These are phyloP conservation scores for Drosophila pseudoananassae DNA, from an alignment of 1,140 invertebrate species.

Conservation along the genomic window DNA sequence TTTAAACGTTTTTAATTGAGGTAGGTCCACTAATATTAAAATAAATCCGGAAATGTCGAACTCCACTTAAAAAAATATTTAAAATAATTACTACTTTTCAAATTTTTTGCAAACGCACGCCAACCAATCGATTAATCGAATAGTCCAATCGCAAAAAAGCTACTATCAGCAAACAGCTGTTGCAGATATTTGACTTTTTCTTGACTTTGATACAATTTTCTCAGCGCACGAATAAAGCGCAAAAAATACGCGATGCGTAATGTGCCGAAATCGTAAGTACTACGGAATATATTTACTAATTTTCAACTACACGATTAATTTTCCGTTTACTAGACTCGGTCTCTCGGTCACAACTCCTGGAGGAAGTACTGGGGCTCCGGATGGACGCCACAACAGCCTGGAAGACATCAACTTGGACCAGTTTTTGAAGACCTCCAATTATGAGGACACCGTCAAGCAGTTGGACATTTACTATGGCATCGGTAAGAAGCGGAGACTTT, in stretches of 20 bases:
- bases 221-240: constrained; percentile 38
- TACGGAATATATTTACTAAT: background rate
- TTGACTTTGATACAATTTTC: constrained; percentile 68
- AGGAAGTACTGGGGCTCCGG: constrained; percentile 56
- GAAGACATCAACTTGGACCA: constrained; percentile 90
- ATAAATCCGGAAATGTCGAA: too few relatives aligned
- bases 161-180: constrained; percentile 27
- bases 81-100: too few relatives aligned
- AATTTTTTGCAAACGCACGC: background rate
- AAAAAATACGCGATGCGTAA: constrained; percentile 66
- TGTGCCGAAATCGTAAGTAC: constrained; percentile 74
- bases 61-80: too few relatives aligned
- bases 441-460: constrained; percentile 95
- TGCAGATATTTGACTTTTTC: constrained; percentile 70
- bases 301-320: background rate
- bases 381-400: constrained; percentile 86
- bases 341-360: constrained; percentile 73
- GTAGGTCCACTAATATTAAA: too few relatives aligned
- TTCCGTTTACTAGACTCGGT: constrained; percentile 54
- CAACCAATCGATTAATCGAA: background rate
- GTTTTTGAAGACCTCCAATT: constrained; percentile 92
- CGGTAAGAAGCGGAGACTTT: constrained; percentile 85
- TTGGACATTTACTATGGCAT: constrained; percentile 97
- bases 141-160: background rate
- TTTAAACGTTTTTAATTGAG: background rate